Conservation (phyloP, 2,113 vertebrate species). For the Misgurnus anguillicaudatus region DNA sequence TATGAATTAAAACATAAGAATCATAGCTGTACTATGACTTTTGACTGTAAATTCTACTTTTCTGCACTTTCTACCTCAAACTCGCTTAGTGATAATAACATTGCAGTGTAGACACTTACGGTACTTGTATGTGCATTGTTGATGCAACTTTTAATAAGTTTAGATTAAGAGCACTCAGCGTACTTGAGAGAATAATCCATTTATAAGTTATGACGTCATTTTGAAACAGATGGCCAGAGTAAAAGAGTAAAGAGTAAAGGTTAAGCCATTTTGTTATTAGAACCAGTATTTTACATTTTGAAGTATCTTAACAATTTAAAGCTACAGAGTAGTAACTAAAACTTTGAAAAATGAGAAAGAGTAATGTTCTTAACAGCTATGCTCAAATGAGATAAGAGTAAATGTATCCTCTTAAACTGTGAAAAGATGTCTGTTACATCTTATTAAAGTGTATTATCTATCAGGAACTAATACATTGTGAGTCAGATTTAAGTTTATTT, state of each 20-base stretch:
- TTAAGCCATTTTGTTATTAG: neutral
- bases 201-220: neutral
- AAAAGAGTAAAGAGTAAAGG: neutral
- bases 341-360: neutral
- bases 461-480: neutral
- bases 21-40: too few species aligned
- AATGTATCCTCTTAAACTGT: neutral
- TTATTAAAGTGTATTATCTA: neutral
- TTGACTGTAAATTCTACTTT: too few species aligned
- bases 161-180: neutral
- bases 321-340: neutral
- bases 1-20: too few species aligned
- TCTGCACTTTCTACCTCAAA: neutral
- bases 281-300: neutral
- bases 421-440: neutral
- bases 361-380: slow-evolving; percentile 1
- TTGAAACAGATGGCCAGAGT: neutral
- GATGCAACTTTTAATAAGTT: slow-evolving; percentile 3
- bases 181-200: neutral
- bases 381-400: neutral
- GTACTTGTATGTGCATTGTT: neutral
- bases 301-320: neutral
- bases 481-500: neutral
- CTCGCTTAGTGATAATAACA: neutral
- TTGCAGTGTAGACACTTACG: neutral